Base-by-base conservation (phyloP, 2,888 invertebrate genomes). In the Geotrupes spiniger region DNA sequence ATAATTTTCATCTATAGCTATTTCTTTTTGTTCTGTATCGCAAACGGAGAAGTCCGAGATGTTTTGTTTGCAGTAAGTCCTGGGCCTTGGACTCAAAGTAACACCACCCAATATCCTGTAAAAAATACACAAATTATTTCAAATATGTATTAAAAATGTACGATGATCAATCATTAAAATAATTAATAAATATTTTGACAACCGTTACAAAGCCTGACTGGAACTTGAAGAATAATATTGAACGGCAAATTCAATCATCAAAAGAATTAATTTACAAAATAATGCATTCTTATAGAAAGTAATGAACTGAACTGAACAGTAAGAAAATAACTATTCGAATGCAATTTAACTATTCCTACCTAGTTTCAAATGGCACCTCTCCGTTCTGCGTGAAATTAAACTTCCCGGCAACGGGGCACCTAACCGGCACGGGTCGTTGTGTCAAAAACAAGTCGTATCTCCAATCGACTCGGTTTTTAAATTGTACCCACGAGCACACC, bases 31-130 rank as follows among this genome's bases (percentile, higher is more conserved):
- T 67, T 97, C 95, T 1, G 87, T 86, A 73, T 92, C 94, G 66
- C 98, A 98, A 0, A 96, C 95, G 0, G 95, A 93, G 66, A 97
- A 87, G 72, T 97, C 96, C 0, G 96, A 94, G 54, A 95, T 92
- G 65, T 93, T 92, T 64, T 92, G 81, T 72, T 93, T 90, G 68
- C 97, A 97, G 68, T 90, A 87, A 48, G 92, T 85, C 68, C 92
- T 92, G 2, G 94, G 93, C 52, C 97, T 83, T 9, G 97, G 97
- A 65, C 92, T 90, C 46, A 92, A 75, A 0, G 97, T 98, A 0
- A 98, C 93, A 67, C 95, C 95, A 49, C 97, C 97, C 39, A 97
- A 79, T 63, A 98, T 96, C 71, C 97, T 70, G 33, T 8, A 37
- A 39, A 25, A 4, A 39, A 39, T 27, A 25, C 21, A n/a, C 5